Conservation (phyloP, 1,140 invertebrate species). For the Leptinotarsa texana region DNA sequence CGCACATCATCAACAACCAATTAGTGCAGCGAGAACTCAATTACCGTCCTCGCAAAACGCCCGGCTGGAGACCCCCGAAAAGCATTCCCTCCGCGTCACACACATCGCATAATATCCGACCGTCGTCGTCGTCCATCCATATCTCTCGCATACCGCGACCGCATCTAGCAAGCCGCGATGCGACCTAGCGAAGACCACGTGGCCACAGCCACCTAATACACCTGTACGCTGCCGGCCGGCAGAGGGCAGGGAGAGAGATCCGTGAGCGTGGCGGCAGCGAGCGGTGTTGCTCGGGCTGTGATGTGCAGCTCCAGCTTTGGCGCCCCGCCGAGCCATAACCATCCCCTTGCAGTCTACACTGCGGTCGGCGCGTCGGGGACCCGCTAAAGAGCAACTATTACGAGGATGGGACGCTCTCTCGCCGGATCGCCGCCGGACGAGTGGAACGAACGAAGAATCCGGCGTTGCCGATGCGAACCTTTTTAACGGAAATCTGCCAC, state of each 20-base stretch:
- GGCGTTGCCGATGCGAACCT: neutral
- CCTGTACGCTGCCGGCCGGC: slow-evolving; percentile 4
- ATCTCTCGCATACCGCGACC: neutral
- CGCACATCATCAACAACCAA: neutral
- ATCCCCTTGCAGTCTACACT: slow-evolving; percentile 49
- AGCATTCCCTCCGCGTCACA: neutral
- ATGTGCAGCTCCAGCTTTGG: slow-evolving; percentile 40
- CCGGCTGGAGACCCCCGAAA: neutral
- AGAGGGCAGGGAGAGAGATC: slow-evolving; percentile 10
- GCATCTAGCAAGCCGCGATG: neutral
- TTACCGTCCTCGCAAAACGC: slow-evolving; percentile 1
- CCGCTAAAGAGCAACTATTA: slow-evolving; percentile 26
- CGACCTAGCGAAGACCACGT: slow-evolving; percentile 1
- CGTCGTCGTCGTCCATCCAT: neutral
- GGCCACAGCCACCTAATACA: slow-evolving; percentile 1
- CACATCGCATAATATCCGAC: neutral
- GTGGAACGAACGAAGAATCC: slow-evolving; percentile 1
- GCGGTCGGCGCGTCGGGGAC: slow-evolving; percentile 46
- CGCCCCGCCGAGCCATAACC: slow-evolving; percentile 44
- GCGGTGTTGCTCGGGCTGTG: slow-evolving; percentile 21
- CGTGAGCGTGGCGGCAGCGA: slow-evolving; percentile 9
- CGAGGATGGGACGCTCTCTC: slow-evolving; percentile 5
- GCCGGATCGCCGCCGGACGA: neutral
- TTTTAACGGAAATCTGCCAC: neutral
- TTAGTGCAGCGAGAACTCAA: neutral